These are phyloP conservation scores for Corella eumyota DNA, from an alignment of 23 tunicate genomes.

Conservation along the genomic window DNA sequence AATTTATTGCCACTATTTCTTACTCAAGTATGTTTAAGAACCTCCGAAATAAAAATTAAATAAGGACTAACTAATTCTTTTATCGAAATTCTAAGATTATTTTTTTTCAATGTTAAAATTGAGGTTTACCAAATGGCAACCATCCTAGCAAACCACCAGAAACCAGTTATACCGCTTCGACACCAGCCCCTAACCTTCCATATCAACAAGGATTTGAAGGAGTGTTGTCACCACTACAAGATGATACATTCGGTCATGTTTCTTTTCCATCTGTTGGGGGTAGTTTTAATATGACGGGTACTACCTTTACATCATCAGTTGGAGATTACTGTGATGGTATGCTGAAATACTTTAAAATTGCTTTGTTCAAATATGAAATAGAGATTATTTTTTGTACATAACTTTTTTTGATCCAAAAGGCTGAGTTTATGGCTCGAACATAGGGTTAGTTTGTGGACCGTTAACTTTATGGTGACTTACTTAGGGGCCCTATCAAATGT, in stretches of 20 bases:
- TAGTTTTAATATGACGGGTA: conserved; percentile 2
- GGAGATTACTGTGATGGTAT: conserved; percentile 62
- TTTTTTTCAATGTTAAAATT: background rate
- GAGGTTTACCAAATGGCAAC: background rate
- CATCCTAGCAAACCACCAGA: background rate
- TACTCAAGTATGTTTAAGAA: no score
- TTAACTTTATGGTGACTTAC: no score
- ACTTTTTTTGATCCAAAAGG: no score
- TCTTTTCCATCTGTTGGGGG: conserved; percentile 8
- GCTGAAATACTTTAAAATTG: background rate
- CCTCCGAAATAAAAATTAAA: no score
- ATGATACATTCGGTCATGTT: conserved; percentile 23
- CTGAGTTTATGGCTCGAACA: no score
- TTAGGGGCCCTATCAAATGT: no score
- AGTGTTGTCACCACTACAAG: conserved; percentile 18
- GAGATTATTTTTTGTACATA: no score
- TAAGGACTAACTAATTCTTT: no score
- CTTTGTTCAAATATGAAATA: background rate
- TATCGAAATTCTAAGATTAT: background rate
- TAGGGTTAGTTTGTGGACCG: no score
- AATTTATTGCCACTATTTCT: no score
- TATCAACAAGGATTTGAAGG: conserved; percentile 10
- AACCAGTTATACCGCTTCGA: background rate
- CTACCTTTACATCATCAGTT: conserved; percentile 14
- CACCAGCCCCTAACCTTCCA: background rate